Evolutionary conservation across 2,113 vertebrate species (phyloP), one percentile per base, ranked within the genome.

Genomic region (Microtus oregoni): DNA sequence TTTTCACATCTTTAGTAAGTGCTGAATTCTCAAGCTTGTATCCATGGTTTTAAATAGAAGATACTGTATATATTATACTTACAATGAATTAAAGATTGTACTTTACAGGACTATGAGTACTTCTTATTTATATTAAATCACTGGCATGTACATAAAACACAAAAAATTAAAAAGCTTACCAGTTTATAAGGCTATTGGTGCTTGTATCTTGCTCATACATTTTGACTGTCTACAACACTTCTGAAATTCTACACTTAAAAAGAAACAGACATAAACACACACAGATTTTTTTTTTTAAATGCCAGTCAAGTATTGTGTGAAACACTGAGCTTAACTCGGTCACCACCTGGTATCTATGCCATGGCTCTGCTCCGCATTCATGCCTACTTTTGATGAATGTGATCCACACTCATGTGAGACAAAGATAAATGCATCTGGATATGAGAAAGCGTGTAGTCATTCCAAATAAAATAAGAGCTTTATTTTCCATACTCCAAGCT

Each of bases 401-500:
- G 77, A 89, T 52, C 50, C 35, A 44, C 38, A 44, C 41, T 82
- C 76, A 32, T 47, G 41, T 38, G 79, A 81, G 93, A 91, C 89
- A 91, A 76, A 94, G 86, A 91, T 85, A 86, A 96, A 96, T 86
- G 58, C 15, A 24, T 90, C 81, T n/a, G 13, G 26, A 50, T 85
- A 90, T 68, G 65, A 63, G 19, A 61, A 89, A 90, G 26, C 41
- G 32, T n/a, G 26, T 81, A 89, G 86, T 89, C 76, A 91, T 91
- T 78, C 9, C 79, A 93, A 96, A 95, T 95, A 93, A 47, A 96
- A 92, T 85, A 77, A 95, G 94, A 82, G 13, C 44, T 94, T 85
- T 95, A 77, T 90, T 94, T 95, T 78, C 76, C 13, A 47, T 90
- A 86, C 5, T 70, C 63, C 78, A 35, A 89, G 38, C 52, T 89